These are phyloP conservation scores for Lypha dubia DNA, from an alignment of 2,888 invertebrate species.

Conservation along the genomic window DNA sequence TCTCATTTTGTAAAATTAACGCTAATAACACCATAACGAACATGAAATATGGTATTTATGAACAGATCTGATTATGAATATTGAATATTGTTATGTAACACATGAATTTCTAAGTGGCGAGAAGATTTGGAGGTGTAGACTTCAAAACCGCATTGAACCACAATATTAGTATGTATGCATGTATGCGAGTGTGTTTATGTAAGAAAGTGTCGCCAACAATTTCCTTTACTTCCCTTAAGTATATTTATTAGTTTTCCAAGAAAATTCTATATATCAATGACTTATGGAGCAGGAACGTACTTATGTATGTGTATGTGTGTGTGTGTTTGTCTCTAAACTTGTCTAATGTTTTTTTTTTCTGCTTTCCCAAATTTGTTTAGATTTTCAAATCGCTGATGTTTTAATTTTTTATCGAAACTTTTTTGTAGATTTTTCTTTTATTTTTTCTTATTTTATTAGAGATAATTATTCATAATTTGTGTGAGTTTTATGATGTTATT, in stretches of 20 bases:
- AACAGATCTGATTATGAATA: constrained; percentile 47
- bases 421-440: neutral
- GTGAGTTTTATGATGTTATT: constrained; percentile 66
- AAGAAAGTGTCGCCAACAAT: constrained; percentile 62
- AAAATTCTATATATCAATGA: constrained; percentile 1
- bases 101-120: neutral
- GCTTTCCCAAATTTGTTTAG: constrained; percentile 29
- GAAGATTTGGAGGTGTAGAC: constrained; percentile 1
- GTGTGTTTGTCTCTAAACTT: neutral
- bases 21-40: constrained; percentile 41
- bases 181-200: neutral
- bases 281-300: constrained; percentile 7
- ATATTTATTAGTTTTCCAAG: neutral
- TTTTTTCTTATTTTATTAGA: constrained; percentile 4
- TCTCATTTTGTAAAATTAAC: constrained; percentile 35
- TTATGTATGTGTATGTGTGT: neutral
- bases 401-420: constrained; percentile 18
- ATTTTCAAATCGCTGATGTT: constrained; percentile 31
- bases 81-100: constrained; percentile 35
- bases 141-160: constrained; percentile 7
- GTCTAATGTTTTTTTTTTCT: neutral
- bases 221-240: constrained; percentile 54
- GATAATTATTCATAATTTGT: constrained; percentile 68
- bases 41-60: constrained; percentile 20
- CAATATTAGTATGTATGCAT: neutral